Evolutionary conservation across 2,888 invertebrate genomes (phyloP), one percentile per base, ranked within the genome.

Genomic region (Phyllotreta cruciferae): DNA sequence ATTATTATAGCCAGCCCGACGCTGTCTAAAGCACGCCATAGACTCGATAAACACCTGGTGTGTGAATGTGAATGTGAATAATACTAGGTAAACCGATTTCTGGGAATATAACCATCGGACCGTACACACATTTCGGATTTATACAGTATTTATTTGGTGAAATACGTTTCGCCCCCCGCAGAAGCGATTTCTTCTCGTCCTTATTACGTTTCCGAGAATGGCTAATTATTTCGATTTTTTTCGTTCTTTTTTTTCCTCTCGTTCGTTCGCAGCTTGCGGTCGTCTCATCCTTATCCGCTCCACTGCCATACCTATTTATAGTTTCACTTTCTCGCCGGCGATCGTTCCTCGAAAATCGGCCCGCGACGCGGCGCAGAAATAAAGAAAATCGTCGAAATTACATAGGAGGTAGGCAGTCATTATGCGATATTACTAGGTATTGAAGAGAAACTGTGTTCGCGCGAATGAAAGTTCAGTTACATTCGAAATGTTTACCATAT

Each of bases 51-150:
- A 53, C 64, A 64, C 63, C 64, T 63, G 63, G 62, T 52, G 37
- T 54, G 50, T 36, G 56, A 66, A 66, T n/a, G 24, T 24, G 24
- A 24, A 24, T 24, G 24, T 24, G 24, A 24, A 24, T 24, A 24
- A 24, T 63, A 66, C 57, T 62, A 64, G 66, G 62, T 63, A 64
- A 52, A 52, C 58, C 52, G 41, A 52, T 38, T 66, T 66, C 66
- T 56, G 8, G 36, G 64, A 66, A 66, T 56, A 47, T 52, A 38
- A 52, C 56, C 56, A 56, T 60, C 60, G 55, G 37, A 56, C 36
- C 52, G 50, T 56, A 56, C 39, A 56, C 49, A 24, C 36, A 44
- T 56, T 24, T 24, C 24, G 24, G 24, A 24, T 24, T 24, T 24
- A 24, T 24, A n/a, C n/a, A n/a, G n/a, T n/a, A n/a, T n/a, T n/a